These are phyloP conservation scores for Ictalurus furcatus DNA, from an alignment of 2,113 vertebrate genomes.

Conservation along the genomic window DNA sequence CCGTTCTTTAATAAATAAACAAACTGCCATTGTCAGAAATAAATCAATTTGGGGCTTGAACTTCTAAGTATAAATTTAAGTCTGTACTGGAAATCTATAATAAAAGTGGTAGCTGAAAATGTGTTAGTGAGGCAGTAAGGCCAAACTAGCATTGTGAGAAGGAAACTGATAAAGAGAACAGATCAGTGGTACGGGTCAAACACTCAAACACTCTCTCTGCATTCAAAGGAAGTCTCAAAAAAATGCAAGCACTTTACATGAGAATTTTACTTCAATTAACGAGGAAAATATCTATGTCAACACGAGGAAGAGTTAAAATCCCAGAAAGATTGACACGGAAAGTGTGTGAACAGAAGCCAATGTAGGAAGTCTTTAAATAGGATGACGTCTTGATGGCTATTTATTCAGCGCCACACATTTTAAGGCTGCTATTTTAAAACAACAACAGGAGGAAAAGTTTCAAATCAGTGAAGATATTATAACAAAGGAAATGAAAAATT, in stretches of 20 bases:
- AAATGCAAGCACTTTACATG: background rate
- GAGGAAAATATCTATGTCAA: background rate
- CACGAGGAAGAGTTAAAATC: background rate
- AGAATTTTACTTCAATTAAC: background rate
- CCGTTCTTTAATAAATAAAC: background rate
- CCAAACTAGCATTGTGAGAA: background rate
- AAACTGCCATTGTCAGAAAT: background rate
- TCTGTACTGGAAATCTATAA: no score
- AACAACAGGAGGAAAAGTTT: background rate
- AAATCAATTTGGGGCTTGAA: background rate
- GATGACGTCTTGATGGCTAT: background rate
- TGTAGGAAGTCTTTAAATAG: background rate
- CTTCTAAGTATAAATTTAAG: background rate
- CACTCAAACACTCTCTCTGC: background rate
- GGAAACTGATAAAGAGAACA: constrained; percentile 11
- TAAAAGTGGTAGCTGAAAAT: background rate
- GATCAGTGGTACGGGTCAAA: constrained; percentile 7
- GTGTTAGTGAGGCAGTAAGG: background rate
- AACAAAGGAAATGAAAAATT: background rate
- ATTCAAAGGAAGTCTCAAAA: background rate
- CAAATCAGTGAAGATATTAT: background rate
- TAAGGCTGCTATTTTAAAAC: background rate
- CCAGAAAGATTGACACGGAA: background rate
- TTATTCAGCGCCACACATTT: background rate
- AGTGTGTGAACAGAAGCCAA: background rate